phyloP scores from a whole-genome alignment of 2,888 invertebrate species.

The Oxycera nigricornis region DNA sequence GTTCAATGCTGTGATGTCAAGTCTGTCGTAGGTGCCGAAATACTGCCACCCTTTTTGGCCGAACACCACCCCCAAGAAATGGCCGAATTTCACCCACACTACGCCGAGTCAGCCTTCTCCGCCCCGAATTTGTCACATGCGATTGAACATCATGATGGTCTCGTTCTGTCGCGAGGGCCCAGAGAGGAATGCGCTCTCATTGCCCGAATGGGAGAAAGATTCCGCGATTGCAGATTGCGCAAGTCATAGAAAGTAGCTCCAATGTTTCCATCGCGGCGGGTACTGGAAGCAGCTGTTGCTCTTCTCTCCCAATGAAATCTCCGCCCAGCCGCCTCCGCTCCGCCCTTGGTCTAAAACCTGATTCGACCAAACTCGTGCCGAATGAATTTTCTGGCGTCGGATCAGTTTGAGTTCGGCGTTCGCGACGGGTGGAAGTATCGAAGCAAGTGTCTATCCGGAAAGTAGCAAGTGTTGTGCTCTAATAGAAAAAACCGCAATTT shows the following conservation, averaged over 20 bases:
- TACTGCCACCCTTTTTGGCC: not conserved
- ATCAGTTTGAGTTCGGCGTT: constrained; percentile 62
- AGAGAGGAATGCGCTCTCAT: not conserved
- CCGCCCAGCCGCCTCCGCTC: not conserved
- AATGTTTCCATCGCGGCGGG: constrained; percentile 5
- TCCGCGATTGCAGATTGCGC: constrained; percentile 1
- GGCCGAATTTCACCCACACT: constrained; percentile 12
- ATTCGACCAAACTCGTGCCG: constrained; percentile 42
- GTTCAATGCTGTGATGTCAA: constrained; percentile 12
- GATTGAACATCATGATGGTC: constrained; percentile 15
- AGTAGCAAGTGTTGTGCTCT: not conserved
- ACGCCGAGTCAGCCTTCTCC: constrained; percentile 22
- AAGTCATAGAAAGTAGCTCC: constrained; percentile 21
- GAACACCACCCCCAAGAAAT: not conserved
- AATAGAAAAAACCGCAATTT: constrained; percentile 12
- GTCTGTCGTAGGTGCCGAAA: too few species aligned
- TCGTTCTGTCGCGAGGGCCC: constrained; percentile 26
- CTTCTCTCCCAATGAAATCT: not conserved
- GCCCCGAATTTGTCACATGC: constrained; percentile 31
- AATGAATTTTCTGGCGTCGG: constrained; percentile 49
- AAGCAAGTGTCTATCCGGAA: not conserved
- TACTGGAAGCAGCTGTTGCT: not conserved
- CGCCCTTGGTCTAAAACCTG: not conserved
- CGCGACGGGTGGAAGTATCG: constrained; percentile 55
- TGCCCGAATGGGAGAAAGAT: not conserved